phyloP scores from a whole-genome alignment of 53 echinoderm and acorn worm genomes.

The Holothuria scabra region DNA sequence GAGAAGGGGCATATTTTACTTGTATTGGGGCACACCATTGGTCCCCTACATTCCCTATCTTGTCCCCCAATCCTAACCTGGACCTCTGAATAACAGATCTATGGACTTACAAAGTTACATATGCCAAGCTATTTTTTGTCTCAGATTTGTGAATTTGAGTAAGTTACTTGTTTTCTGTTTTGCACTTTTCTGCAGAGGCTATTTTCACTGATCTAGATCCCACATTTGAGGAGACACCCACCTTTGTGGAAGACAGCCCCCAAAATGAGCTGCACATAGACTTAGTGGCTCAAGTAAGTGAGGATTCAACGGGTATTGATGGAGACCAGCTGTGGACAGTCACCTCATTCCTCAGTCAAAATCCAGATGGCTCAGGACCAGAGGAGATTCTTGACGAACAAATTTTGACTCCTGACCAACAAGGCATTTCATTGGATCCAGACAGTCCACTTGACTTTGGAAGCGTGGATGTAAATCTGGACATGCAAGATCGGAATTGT shows the following conservation, averaged over 20 bases:
- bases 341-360: conserved; percentile 62
- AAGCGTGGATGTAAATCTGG: conserved; percentile 59
- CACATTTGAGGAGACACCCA: conserved; percentile 23
- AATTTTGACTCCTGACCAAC: conserved; percentile 54
- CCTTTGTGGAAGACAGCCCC: conserved; percentile 53
- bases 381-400: conserved; percentile 22
- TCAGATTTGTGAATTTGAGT: too few relatives aligned
- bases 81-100: too few relatives aligned
- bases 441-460: conserved; percentile 72
- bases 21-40: too few relatives aligned
- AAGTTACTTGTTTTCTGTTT: too few relatives aligned
- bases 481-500: conserved; percentile 77
- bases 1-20: too few relatives aligned
- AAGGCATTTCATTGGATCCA: conserved; percentile 52
- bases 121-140: too few relatives aligned
- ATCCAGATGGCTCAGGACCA: conserved; percentile 62
- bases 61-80: too few relatives aligned
- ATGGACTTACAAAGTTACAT: too few relatives aligned
- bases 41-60: too few relatives aligned
- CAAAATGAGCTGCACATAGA: conserved; percentile 55
- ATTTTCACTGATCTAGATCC: conserved; percentile 56
- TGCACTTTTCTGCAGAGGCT: conserved; percentile 46
- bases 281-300: conserved; percentile 48
- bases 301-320: conserved; percentile 53
- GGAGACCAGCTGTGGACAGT: conserved; percentile 74